Conservation (phyloP, 2,797 vertebrate genomes). For the Myotis findleyi region DNA sequence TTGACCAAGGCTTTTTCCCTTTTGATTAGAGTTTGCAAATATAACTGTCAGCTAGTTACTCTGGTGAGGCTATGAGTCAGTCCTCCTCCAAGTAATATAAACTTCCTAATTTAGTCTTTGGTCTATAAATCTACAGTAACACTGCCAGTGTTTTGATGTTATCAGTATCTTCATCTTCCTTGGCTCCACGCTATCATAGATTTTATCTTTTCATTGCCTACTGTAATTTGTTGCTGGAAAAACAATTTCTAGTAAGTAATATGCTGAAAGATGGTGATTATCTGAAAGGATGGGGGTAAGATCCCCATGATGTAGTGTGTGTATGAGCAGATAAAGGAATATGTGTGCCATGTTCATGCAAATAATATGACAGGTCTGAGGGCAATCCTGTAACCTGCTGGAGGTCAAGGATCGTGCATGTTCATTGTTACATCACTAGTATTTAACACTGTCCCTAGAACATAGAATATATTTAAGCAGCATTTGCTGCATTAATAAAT, state of each 20-base stretch:
- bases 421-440: background rate
- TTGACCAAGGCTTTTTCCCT: background rate
- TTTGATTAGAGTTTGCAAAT: constrained; percentile 51
- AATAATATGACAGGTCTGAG: background rate
- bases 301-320: background rate
- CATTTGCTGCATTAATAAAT: background rate
- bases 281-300: background rate
- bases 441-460: background rate
- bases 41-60: constrained; percentile 61
- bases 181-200: background rate
- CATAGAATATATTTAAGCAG: background rate
- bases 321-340: background rate
- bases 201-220: constrained; percentile 4
- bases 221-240: background rate
- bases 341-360: background rate
- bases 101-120: constrained; percentile 28
- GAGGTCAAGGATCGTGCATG: background rate
- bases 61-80: constrained; percentile 45
- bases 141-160: constrained; percentile 46
- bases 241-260: background rate
- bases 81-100: constrained; percentile 46
- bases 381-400: background rate
- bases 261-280: background rate
- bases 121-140: constrained; percentile 9
- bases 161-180: constrained; percentile 62